A percentile compares a stretch with the other conserved stretches of the same genome.
phyloP scores from a whole-genome alignment of 2,888 invertebrate genomes.

The Agrochola litura region DNA sequence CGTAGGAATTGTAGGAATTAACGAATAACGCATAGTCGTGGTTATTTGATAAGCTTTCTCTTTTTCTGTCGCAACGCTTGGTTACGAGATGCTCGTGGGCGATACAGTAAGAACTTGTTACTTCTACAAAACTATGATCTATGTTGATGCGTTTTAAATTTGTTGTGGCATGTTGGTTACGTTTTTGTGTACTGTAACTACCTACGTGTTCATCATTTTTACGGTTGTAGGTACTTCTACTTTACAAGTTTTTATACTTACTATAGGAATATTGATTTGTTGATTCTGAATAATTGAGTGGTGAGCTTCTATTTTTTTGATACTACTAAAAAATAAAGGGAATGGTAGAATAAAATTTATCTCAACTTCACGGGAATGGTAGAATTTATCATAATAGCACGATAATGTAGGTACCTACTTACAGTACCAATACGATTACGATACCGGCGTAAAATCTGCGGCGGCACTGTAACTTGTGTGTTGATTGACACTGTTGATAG shows the following conservation, averaged over 20 bases:
- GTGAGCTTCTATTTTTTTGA: no score
- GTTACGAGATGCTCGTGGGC: conserved; percentile 49
- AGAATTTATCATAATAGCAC: conserved; percentile 15
- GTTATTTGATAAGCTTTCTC: conserved; percentile 67
- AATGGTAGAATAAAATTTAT: conserved; percentile 20
- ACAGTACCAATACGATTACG: background rate
- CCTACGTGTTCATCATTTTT: background rate
- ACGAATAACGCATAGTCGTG: conserved; percentile 50
- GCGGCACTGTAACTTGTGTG: background rate
- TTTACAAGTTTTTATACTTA: background rate
- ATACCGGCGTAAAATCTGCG: background rate
- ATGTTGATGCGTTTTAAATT: conserved; percentile 27
- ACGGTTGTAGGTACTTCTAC: background rate
- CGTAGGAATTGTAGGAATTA: conserved; percentile 41
- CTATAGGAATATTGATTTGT: background rate
- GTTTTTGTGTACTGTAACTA: conserved; percentile 10
- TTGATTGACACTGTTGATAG: conserved; percentile 25
- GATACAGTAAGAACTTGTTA: conserved; percentile 38
- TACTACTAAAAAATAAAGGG: background rate
- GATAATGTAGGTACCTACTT: background rate
- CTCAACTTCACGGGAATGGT: background rate
- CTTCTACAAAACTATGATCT: conserved; percentile 39
- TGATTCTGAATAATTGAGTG: conserved; percentile 2
- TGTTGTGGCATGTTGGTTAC: conserved; percentile 11
- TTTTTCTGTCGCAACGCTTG: conserved; percentile 55